Evolutionary conservation across 2,797 vertebrate genomes (phyloP).

Genomic region (Tokudaia muenninki): DNA sequence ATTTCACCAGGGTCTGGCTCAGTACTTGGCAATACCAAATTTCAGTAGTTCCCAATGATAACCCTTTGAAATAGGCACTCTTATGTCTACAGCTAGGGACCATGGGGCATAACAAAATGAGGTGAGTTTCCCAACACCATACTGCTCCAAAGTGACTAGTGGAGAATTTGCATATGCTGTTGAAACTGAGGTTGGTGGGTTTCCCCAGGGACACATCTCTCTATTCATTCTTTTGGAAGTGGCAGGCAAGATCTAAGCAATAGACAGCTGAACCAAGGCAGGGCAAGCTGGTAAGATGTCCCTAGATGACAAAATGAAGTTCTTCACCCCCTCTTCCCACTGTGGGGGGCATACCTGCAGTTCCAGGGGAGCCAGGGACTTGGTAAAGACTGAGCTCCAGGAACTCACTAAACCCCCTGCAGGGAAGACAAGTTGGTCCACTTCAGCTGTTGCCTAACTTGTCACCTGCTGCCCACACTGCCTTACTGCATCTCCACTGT

Average conservation of each 20-base stretch:
- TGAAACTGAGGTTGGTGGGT: background rate
- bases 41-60: constrained; percentile 1
- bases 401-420: background rate
- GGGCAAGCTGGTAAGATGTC: background rate
- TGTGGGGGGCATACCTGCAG: background rate
- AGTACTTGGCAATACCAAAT: background rate
- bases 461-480: background rate
- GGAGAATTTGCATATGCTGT: background rate
- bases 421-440: background rate
- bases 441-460: background rate
- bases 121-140: background rate
- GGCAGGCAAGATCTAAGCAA: background rate
- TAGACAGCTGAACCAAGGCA: background rate
- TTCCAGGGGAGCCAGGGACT: background rate
- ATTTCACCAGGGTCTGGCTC: background rate
- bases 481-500: background rate
- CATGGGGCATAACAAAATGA: background rate
- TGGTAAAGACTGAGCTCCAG: background rate
- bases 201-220: background rate
- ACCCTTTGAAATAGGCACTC: background rate
- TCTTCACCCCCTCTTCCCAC: background rate
- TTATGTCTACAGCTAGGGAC: background rate
- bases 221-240: constrained; percentile 13
- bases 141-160: background rate
- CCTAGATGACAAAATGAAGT: background rate